Percentiles rank a stretch among this genome's conserved stretches.
phyloP scores from a whole-genome alignment of 2,113 vertebrate species.

The Microcebus tavaratra region DNA sequence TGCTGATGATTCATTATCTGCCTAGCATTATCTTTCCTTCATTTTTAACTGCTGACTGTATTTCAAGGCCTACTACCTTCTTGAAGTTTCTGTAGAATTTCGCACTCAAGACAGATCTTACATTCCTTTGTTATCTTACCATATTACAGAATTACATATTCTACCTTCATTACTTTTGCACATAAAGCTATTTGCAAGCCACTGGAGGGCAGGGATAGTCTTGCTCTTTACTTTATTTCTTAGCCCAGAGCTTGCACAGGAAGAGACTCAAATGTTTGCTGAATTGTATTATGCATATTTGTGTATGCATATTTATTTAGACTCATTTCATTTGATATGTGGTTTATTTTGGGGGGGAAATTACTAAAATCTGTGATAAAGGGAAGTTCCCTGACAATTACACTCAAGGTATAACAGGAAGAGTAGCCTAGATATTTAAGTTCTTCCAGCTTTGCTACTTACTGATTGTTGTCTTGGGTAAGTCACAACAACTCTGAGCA shows the following conservation, averaged over 20 bases:
- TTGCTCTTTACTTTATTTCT: not conserved
- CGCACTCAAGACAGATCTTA: not conserved
- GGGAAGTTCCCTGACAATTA: not conserved
- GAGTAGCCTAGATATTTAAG: not conserved
- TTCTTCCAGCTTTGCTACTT: not conserved
- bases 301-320: not conserved
- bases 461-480: not conserved
- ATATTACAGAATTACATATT: not conserved
- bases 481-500: not conserved
- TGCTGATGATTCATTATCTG: not conserved
- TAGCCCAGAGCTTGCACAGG: not conserved
- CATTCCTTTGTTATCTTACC: not conserved
- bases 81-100: conserved; percentile 19
- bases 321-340: not conserved
- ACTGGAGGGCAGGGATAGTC: not conserved
- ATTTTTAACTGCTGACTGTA: not conserved
- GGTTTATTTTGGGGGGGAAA: not conserved
- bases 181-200: not conserved
- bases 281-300: not conserved
- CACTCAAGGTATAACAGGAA: not conserved
- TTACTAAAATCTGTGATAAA: not conserved
- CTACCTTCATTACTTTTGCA: not conserved
- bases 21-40: not conserved
- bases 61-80: not conserved
- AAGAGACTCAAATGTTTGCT: not conserved